Evolutionary conservation across 2,888 invertebrate genomes (phyloP).

Genomic region (Volucella inflata): DNA sequence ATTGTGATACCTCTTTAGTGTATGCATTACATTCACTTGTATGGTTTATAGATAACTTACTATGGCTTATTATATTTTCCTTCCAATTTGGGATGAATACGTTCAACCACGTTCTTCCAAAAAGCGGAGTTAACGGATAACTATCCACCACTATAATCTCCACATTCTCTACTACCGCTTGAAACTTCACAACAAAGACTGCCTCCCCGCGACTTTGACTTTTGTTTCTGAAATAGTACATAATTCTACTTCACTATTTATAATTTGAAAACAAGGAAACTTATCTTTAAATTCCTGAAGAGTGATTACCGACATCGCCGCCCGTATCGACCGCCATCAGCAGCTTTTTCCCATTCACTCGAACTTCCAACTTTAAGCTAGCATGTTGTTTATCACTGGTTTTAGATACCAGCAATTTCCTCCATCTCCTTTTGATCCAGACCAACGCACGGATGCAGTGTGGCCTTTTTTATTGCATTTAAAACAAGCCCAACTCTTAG

Average conservation of each 20-base stretch:
- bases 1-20: constrained; percentile 5
- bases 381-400: too few species aligned
- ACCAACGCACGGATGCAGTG: constrained; percentile 21
- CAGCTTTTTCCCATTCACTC: too few species aligned
- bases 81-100: too few species aligned
- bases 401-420: constrained; percentile 4
- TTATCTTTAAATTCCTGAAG: too few species aligned
- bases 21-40: too few species aligned
- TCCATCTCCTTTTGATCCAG: background rate
- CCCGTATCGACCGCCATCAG: too few species aligned
- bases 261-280: too few species aligned
- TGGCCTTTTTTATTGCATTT: constrained; percentile 36
- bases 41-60: too few species aligned
- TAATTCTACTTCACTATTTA: background rate
- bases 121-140: constrained; percentile 21
- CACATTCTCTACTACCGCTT: background rate
- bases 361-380: too few species aligned
- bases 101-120: constrained; percentile 55
- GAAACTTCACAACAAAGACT: background rate
- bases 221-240: constrained; percentile 13
- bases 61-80: too few species aligned
- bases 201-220: constrained; percentile 8
- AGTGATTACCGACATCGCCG: too few species aligned
- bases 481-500: constrained; percentile 29
- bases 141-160: constrained; percentile 8